These are phyloP conservation scores for Enteromius radiatus DNA, from an alignment of 2,797 vertebrate genomes.

Conservation along the genomic window DNA sequence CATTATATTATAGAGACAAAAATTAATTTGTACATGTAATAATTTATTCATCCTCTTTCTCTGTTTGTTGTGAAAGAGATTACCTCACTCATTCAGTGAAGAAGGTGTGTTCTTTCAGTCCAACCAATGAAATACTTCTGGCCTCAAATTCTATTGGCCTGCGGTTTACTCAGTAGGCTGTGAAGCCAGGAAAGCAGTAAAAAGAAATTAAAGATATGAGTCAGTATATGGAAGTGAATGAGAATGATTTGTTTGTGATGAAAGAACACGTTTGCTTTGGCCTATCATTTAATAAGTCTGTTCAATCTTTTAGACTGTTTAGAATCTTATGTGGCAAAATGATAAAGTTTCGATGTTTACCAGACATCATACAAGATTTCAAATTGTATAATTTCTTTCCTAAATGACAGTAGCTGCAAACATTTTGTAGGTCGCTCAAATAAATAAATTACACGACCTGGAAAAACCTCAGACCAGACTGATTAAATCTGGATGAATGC, in stretches of 20 bases:
- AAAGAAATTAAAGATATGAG: background rate
- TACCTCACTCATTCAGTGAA: background rate
- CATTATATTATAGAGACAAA: background rate
- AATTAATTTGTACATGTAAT: background rate
- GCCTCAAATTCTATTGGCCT: background rate
- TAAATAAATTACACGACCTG: background rate
- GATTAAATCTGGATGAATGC: background rate
- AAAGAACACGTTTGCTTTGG: background rate
- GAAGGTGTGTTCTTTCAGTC: background rate
- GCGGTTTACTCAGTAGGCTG: background rate
- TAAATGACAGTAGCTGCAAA: background rate
- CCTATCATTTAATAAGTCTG: background rate
- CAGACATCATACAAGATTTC: background rate
- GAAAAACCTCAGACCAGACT: background rate
- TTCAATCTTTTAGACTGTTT: background rate
- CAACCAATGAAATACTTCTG: background rate
- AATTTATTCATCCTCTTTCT: background rate
- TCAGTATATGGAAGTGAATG: background rate
- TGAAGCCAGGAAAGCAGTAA: background rate
- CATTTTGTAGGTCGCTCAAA: background rate
- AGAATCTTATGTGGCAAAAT: background rate
- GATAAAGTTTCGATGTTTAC: background rate
- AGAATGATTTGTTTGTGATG: background rate
- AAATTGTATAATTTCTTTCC: background rate
- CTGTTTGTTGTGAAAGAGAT: background rate